Evolutionary conservation across 2,113 vertebrate species (phyloP).

Genomic region (Argyrosomus japonicus): DNA sequence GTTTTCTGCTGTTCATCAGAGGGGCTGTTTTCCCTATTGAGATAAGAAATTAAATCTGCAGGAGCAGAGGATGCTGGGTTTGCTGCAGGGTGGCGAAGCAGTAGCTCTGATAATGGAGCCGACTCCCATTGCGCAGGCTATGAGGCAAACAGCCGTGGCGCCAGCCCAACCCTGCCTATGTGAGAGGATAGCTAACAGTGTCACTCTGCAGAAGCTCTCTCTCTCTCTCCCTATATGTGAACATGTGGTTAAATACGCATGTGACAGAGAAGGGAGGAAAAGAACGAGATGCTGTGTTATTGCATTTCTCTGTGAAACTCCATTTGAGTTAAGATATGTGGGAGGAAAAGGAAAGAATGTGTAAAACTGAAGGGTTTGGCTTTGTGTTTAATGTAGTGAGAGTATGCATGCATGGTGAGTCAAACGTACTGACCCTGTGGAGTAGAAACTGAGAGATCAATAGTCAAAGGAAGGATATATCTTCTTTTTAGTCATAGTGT

Average conservation of each 20-base stretch:
- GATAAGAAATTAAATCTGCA: slow-evolving; percentile 83
- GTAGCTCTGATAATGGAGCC: slow-evolving; percentile 81
- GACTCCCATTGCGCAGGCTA: slow-evolving; percentile 78
- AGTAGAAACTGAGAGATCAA: slow-evolving; percentile 27
- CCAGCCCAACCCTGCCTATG: slow-evolving; percentile 75
- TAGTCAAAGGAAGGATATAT: slow-evolving; percentile 17
- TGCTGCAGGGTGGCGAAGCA: slow-evolving; percentile 79
- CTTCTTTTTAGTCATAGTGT: slow-evolving; percentile 4
- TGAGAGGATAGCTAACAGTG: slow-evolving; percentile 73
- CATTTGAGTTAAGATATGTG: slow-evolving; percentile 21
- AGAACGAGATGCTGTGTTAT: slow-evolving; percentile 16
- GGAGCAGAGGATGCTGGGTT: slow-evolving; percentile 75
- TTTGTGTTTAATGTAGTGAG: slow-evolving; percentile 15
- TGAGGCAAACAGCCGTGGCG: slow-evolving; percentile 79
- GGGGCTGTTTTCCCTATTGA: slow-evolving; percentile 76
- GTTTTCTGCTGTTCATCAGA: slow-evolving; percentile 72
- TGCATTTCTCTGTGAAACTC: slow-evolving; percentile 6
- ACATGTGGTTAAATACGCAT: slow-evolving; percentile 63
- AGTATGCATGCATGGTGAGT: slow-evolving; percentile 16
- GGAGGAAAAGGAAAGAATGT: slow-evolving; percentile 1
- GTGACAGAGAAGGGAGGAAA: slow-evolving; percentile 43
- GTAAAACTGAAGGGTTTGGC: slow-evolving; percentile 7
- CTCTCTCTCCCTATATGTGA: slow-evolving; percentile 23
- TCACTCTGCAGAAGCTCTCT: slow-evolving; percentile 46
- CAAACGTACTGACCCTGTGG: slow-evolving; percentile 42